phyloP scores from a whole-genome alignment of 1,140 invertebrate species.

The Berghia stephanieae region DNA sequence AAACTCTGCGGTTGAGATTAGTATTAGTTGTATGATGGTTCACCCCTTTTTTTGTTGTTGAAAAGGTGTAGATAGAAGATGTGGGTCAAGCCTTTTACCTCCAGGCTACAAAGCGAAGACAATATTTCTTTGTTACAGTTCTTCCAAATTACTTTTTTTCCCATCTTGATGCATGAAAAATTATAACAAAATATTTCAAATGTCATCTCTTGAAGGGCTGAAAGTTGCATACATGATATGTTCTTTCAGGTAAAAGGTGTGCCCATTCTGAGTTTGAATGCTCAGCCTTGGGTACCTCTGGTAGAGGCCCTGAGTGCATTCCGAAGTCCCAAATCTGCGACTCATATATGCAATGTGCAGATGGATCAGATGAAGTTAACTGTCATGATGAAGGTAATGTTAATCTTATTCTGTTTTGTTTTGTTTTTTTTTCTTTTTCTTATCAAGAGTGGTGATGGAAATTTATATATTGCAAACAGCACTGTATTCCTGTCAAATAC shows the following conservation, averaged over 20 bases:
- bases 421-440: slow-evolving; percentile 19
- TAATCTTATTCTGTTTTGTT: background rate
- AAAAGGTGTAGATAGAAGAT: background rate
- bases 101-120: too few relatives aligned
- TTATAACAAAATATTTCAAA: background rate
- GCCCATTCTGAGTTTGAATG: slow-evolving; percentile 61
- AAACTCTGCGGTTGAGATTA: too few relatives aligned
- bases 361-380: slow-evolving; percentile 70
- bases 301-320: slow-evolving; percentile 79
- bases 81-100: too few relatives aligned
- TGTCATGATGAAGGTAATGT: slow-evolving; percentile 39
- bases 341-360: slow-evolving; percentile 90
- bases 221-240: background rate
- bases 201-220: background rate
- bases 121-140: too few relatives aligned
- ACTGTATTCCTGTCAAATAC: too few relatives aligned
- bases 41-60: too few relatives aligned
- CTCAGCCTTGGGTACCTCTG: slow-evolving; percentile 41
- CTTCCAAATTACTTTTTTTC: too few relatives aligned
- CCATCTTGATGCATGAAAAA: background rate
- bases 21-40: too few relatives aligned
- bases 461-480: too few relatives aligned
- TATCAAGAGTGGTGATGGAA: too few relatives aligned
- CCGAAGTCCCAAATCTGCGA: slow-evolving; percentile 96
- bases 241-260: slow-evolving; percentile 43